Base-by-base conservation (phyloP, 1,140 invertebrate species). In the Bombus polaris region DNA sequence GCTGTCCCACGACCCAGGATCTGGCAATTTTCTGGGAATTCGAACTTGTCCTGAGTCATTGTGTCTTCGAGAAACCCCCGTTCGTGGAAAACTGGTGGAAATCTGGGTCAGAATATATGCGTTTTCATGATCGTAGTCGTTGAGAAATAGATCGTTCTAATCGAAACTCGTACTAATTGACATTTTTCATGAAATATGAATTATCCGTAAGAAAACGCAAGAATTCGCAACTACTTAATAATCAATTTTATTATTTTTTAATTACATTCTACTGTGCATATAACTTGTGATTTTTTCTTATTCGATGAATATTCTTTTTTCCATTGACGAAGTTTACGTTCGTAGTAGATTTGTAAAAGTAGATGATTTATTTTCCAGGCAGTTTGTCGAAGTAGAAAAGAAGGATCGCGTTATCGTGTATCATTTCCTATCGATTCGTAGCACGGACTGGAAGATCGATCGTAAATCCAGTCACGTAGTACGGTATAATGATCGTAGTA, bases 391-490 rank as follows among this genome's bases (percentile, higher is more conserved):
- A 15, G 12, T 13, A 13, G 80, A 44, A 62, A 65, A 44, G 25
- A 10, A 25, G 15, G 15, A 5, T 57, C 8, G 4, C 10, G 6
- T 70, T 22, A 18, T 37, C 32, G 53, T 37, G 37, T 35, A 44
- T 66, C 32, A 42, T 76, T 83, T 68, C 44, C 44, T 47, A 83
- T 83, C 65, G 82, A 83, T 83, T 76, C 42, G 73, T 39, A 12
- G 9, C 44, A 37, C 73, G 35, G 3, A 35, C 1, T 18, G 37
- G 15, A 76, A 35, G 75, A 84, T 78, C 82, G 66, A 84, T 78
- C 65, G 75, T 35, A 22, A 84, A 84, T 78, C 82, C 47, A 76
- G 74, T 84, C 82, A 84, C 82, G 82, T 84, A 84, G 82, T 18
- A 2, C 37, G 82, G 65, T 76, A 39, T 84, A 78, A 84, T 59